Conservation (phyloP, 2,113 vertebrate species). For the Phasianus colchicus region DNA sequence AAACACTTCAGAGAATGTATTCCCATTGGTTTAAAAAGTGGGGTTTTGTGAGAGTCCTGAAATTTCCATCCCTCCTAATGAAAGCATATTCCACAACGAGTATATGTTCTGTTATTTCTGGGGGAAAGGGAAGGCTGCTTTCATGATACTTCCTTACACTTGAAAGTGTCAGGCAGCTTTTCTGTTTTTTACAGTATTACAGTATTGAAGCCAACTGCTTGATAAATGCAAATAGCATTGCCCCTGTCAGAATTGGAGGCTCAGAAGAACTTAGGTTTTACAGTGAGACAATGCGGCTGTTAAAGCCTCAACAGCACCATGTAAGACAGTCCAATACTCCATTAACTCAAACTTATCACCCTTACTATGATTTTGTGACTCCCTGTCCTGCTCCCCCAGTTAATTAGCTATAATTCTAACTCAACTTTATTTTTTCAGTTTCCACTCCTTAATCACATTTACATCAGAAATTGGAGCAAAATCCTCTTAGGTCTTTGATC, state of each 20-base stretch:
- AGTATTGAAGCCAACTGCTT: constrained; percentile 14
- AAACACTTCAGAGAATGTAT: background rate
- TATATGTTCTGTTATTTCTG: constrained; percentile 27
- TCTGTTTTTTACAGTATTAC: constrained; percentile 14
- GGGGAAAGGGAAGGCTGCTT: background rate
- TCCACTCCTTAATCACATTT: background rate
- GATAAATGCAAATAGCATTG: background rate
- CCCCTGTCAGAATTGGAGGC: background rate
- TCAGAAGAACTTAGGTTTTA: background rate
- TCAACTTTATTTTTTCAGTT: background rate
- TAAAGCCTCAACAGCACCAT: background rate
- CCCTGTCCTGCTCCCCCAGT: background rate
- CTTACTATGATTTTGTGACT: background rate
- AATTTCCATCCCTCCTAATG: constrained; percentile 39
- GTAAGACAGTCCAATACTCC: background rate
- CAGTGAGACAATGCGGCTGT: background rate
- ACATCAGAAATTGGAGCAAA: background rate
- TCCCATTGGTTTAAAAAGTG: background rate
- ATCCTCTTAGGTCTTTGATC: background rate
- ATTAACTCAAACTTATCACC: background rate
- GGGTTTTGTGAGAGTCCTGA: background rate
- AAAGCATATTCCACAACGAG: background rate
- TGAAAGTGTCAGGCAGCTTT: constrained; percentile 25
- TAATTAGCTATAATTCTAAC: background rate
- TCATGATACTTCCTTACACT: background rate